Conservation (phyloP, 1,140 invertebrate genomes). For the Drosophila quadrilineata region DNA sequence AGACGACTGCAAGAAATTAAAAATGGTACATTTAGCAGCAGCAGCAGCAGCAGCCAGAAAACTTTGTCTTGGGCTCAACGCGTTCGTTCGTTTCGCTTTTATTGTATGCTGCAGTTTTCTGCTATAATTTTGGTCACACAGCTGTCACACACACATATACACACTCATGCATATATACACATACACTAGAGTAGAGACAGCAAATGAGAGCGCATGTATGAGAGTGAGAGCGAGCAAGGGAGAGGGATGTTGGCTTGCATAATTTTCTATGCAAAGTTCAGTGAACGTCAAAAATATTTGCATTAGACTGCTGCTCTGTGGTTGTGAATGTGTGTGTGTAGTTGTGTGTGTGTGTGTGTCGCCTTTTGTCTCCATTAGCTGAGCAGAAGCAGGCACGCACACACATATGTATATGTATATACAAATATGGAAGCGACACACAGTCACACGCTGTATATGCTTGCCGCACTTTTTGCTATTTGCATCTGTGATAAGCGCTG, state of each 20-base stretch:
- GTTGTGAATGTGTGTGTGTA: constrained; percentile 32
- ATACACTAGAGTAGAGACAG: too few relatives aligned
- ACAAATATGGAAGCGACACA: too few relatives aligned
- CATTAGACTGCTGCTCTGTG: constrained; percentile 52
- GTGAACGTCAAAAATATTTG: constrained; percentile 80
- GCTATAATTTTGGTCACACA: constrained; percentile 78
- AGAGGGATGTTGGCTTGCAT: constrained; percentile 52
- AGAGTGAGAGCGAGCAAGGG: constrained; percentile 13
- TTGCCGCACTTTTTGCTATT: constrained; percentile 51
- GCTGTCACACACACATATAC: constrained; percentile 61
- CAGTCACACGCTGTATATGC: constrained; percentile 37
- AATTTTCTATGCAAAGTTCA: constrained; percentile 79
- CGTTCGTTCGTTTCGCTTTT: constrained; percentile 59
- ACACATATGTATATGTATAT: constrained; percentile 7
- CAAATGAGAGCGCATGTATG: constrained; percentile 4
- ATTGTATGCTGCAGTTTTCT: constrained; percentile 59
- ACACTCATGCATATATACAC: constrained; percentile 6
- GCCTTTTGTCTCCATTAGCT: constrained; percentile 55
- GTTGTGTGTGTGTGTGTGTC: constrained; percentile 40
- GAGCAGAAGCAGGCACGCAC: constrained; percentile 30
- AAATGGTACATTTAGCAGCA: constrained; percentile 46
- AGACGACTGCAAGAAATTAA: constrained; percentile 40
- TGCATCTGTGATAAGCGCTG: constrained; percentile 73
- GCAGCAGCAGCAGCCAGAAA: constrained; percentile 58
- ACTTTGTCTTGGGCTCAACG: constrained; percentile 50